Percentiles rank a stretch among this genome's conserved stretches.
Evolutionary conservation across 2,113 vertebrate species (phyloP).

Genomic region (Anolis sagrei): DNA sequence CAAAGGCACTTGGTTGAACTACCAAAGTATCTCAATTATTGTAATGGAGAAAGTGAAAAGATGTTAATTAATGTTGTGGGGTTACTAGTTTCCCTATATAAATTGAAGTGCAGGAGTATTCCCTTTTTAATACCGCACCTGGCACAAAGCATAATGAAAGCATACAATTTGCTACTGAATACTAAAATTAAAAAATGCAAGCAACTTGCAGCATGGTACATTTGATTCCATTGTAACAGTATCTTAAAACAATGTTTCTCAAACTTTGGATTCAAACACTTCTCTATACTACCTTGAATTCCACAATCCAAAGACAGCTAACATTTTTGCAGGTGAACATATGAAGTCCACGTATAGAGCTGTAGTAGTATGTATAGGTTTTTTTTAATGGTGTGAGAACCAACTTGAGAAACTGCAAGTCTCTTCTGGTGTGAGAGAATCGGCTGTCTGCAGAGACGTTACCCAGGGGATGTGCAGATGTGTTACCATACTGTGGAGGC

Average conservation of each 20-base stretch:
- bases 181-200: conserved; percentile 1
- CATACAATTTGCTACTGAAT: not conserved
- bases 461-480: no score
- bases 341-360: not conserved
- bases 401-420: no score
- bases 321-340: not conserved
- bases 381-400: no score
- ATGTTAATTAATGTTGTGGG: conserved; percentile 28
- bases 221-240: not conserved
- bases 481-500: no score
- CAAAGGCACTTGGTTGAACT: conserved; percentile 69
- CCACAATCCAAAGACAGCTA: not conserved
- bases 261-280: not conserved
- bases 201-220: not conserved
- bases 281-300: not conserved
- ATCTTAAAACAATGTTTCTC: not conserved
- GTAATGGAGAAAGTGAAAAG: not conserved
- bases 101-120: not conserved
- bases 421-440: no score
- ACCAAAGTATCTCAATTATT: conserved; percentile 31
- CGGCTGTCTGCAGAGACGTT: no score
- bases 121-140: not conserved
- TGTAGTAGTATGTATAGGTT: not conserved
- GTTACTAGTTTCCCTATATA: not conserved
- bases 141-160: no score